These are phyloP conservation scores for Glyptemys insculpta DNA, from an alignment of 2,797 vertebrate species.

Conservation along the genomic window DNA sequence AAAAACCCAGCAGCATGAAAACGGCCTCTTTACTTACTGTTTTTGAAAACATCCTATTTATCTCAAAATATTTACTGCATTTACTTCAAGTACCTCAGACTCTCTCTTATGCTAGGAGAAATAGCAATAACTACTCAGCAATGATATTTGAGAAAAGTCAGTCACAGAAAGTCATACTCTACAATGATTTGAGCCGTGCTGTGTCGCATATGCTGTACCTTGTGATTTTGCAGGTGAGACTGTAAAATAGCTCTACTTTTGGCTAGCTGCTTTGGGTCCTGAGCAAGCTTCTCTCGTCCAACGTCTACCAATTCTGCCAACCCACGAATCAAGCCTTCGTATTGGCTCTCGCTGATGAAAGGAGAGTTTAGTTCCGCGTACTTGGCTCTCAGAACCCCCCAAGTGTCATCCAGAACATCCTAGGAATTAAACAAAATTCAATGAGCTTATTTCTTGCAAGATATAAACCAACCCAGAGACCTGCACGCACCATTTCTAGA, in stretches of 20 bases:
- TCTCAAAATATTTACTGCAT: background rate
- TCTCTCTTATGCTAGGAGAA: background rate
- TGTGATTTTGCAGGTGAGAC: constrained; percentile 81
- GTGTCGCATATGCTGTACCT: constrained; percentile 77
- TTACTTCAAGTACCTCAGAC: background rate
- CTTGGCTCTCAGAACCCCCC: constrained; percentile 77
- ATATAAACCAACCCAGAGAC: background rate
- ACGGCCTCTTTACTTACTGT: background rate
- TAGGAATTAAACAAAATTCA: constrained; percentile 62
- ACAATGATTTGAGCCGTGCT: background rate
- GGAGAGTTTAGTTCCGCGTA: constrained; percentile 76
- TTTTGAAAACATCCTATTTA: background rate
- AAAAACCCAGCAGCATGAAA: background rate
- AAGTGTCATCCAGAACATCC: constrained; percentile 85
- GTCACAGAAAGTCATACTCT: background rate
- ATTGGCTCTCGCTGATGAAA: constrained; percentile 78
- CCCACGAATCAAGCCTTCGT: constrained; percentile 81
- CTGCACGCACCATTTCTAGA: fast-evolving
- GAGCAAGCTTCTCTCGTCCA: constrained; percentile 81
- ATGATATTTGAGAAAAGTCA: background rate
- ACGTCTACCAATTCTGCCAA: constrained; percentile 82
- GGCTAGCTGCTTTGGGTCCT: constrained; percentile 60
- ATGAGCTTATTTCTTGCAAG: background rate
- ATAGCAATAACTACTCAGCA: background rate
- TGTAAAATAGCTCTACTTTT: constrained; percentile 80